These are phyloP conservation scores for Cololabis saira DNA, from an alignment of 2,113 vertebrate species.

Conservation along the genomic window DNA sequence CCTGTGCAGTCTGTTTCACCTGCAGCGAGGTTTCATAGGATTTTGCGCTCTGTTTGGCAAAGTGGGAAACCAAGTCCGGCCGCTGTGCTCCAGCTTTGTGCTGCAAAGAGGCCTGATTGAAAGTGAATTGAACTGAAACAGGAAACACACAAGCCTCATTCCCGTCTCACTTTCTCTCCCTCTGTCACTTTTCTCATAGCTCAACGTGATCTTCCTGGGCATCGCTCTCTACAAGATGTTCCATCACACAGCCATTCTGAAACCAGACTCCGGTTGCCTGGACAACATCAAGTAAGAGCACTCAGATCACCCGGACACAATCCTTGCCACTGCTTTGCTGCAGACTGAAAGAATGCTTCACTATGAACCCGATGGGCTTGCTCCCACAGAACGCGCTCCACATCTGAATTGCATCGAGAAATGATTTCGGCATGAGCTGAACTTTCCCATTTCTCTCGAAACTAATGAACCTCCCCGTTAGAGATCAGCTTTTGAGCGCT, in stretches of 20 bases:
- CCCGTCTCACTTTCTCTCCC: not conserved
- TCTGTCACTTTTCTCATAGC: constrained; percentile 74
- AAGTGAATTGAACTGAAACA: constrained; percentile 62
- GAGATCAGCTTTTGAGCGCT: too few relatives aligned
- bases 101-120: constrained; percentile 64
- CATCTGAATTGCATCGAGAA: not conserved
- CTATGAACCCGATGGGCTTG: not conserved
- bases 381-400: constrained; percentile 7
- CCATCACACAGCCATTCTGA: constrained; percentile 98
- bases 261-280: constrained; percentile 97
- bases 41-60: constrained; percentile 78
- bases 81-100: constrained; percentile 30
- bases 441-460: constrained; percentile 5
- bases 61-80: constrained; percentile 56
- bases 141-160: constrained; percentile 29
- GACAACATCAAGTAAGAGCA: constrained; percentile 98
- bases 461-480: constrained; percentile 2
- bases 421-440: not conserved
- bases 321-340: constrained; percentile 43
- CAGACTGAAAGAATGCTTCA: constrained; percentile 30
- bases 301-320: constrained; percentile 30
- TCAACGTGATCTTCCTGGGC: constrained; percentile 98
- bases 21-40: constrained; percentile 40
- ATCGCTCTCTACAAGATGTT: constrained; percentile 99
- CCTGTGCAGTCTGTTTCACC: constrained; percentile 24